Percentiles rank a stretch among this genome's conserved stretches.
Evolutionary conservation across 2,113 vertebrate genomes (phyloP).

Genomic region (Manacus vitellinus): DNA sequence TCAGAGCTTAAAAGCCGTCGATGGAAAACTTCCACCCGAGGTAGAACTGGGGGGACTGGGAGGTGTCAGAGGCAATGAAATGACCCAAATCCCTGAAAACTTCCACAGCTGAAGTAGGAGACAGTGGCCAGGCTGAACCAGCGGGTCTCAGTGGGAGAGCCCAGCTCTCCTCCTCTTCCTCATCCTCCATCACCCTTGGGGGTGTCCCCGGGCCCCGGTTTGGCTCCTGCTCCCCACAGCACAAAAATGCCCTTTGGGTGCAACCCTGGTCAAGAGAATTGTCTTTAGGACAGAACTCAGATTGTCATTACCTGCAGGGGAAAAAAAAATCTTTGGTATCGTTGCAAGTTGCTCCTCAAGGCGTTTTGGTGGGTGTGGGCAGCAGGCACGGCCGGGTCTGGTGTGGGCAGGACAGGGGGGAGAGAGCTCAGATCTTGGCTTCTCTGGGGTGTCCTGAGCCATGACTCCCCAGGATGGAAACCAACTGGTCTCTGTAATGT

Average conservation of each 20-base stretch:
- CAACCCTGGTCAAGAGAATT: constrained; percentile 60
- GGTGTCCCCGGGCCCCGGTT: accelerated
- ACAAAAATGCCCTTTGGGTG: not conserved
- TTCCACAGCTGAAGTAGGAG: not conserved
- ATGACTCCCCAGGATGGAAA: not conserved
- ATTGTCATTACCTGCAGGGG: constrained; percentile 66
- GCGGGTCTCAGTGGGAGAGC: not conserved
- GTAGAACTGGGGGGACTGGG: not conserved
- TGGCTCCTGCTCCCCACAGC: constrained; percentile 10
- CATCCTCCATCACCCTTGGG: accelerated
- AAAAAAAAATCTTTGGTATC: constrained; percentile 71
- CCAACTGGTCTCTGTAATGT: not conserved
- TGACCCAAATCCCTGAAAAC: not conserved
- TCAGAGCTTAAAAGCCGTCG: not conserved
- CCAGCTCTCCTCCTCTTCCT: not conserved
- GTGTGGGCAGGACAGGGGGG: not conserved
- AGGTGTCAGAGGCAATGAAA: not conserved
- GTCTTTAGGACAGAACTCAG: constrained; percentile 47
- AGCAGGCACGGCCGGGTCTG: not conserved
- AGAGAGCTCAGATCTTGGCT: not conserved
- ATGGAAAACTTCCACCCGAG: not conserved
- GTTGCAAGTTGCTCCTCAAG: constrained; percentile 41
- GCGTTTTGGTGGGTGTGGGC: constrained; percentile 21
- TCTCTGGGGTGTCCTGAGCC: not conserved
- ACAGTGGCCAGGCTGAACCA: not conserved